Conservation (phyloP, 1,140 invertebrate genomes). For the Leptoteleia sp. region DNA sequence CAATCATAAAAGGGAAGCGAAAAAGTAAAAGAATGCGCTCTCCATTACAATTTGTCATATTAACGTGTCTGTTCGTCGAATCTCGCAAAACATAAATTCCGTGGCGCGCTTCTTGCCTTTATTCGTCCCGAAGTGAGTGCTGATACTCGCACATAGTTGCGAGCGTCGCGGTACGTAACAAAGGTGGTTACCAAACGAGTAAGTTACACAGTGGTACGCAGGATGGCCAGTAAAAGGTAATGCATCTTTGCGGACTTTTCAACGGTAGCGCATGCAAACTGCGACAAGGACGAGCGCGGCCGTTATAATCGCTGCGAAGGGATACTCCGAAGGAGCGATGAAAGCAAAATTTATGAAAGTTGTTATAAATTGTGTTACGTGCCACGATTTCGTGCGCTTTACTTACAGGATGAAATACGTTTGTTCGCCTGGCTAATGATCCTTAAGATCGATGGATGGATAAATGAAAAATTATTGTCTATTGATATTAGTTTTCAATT, state of each 20-base stretch:
- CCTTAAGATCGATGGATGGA: too few species aligned
- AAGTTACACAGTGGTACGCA: constrained; percentile 32
- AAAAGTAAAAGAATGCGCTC: constrained; percentile 19
- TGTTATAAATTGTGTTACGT: constrained; percentile 41
- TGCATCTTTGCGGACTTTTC: constrained; percentile 57
- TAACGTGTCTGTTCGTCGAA: constrained; percentile 46
- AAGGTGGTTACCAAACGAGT: constrained; percentile 55
- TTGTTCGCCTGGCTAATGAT: constrained; percentile 7
- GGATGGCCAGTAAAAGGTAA: constrained; percentile 51
- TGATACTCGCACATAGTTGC: constrained; percentile 47
- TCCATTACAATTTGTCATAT: constrained; percentile 56
- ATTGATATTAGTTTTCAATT: too few species aligned
- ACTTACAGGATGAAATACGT: constrained; percentile 1
- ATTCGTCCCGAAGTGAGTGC: constrained; percentile 37
- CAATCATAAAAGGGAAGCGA: neutral
- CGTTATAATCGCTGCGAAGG: constrained; percentile 33
- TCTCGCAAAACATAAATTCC: constrained; percentile 58
- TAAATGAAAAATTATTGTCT: too few species aligned
- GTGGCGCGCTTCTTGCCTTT: constrained; percentile 42
- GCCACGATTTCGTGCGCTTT: neutral
- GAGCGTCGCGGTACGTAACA: constrained; percentile 53
- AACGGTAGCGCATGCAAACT: constrained; percentile 63
- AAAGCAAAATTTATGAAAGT: constrained; percentile 59
- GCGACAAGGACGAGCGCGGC: constrained; percentile 63
- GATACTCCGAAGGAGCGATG: constrained; percentile 41